Percentiles rank a stretch among this genome's conserved stretches.
phyloP scores from a whole-genome alignment of 2,797 vertebrate genomes.

The Rhabdophis nuchalis region DNA sequence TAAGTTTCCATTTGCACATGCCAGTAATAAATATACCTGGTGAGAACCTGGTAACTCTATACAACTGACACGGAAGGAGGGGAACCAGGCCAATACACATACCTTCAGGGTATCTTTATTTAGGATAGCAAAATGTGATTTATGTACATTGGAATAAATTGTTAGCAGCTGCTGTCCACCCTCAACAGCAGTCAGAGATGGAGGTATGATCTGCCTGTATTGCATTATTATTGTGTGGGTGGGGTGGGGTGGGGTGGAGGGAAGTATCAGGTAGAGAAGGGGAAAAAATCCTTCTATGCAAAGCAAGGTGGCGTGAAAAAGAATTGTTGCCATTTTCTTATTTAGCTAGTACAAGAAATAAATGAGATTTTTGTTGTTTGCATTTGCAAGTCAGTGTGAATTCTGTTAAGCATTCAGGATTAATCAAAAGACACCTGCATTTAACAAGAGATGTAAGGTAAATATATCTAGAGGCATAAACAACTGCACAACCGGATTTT shows the following conservation, averaged over 20 bases:
- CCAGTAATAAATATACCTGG: background rate
- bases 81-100: background rate
- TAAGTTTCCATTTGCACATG: conserved; percentile 5
- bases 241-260: background rate
- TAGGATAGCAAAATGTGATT: background rate
- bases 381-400: conserved; percentile 9
- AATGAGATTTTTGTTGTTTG: conserved; percentile 6
- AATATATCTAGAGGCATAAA: conserved; percentile 34
- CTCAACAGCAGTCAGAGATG: conserved; percentile 29
- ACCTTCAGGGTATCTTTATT: background rate
- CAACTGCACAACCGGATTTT: conserved; percentile 36
- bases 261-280: background rate
- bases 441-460: conserved; percentile 25
- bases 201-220: conserved; percentile 11
- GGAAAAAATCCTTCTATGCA: accelerated
- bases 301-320: background rate
- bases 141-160: conserved; percentile 33
- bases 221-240: background rate
- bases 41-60: conserved; percentile 15
- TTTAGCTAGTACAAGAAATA: conserved; percentile 5
- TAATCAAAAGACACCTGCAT: conserved; percentile 25
- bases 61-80: background rate
- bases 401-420: conserved; percentile 24
- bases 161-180: conserved; percentile 22
- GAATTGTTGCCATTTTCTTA: background rate